Evolutionary conservation across 1,140 invertebrate genomes (phyloP).

Genomic region (Ridgeia piscesae): DNA sequence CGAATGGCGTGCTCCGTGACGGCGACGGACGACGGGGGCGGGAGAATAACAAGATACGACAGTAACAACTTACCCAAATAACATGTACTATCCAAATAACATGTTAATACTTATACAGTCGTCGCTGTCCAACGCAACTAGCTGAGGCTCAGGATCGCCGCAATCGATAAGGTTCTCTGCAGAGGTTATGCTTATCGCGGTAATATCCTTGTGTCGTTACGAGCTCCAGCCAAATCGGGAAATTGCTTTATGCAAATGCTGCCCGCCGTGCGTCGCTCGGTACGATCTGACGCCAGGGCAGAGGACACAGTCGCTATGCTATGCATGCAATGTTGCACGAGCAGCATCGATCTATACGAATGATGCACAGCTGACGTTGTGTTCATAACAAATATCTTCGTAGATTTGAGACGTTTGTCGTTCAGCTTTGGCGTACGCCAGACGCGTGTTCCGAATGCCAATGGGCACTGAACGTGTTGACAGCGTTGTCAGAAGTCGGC

Average conservation of each 20-base stretch:
- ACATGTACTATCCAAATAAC: no score
- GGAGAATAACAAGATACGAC: no score
- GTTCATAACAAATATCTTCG: not conserved
- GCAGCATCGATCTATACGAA: not conserved
- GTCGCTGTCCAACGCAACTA: no score
- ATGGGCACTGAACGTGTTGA: no score
- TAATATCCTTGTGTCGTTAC: not conserved
- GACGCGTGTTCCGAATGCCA: no score
- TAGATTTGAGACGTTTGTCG: not conserved
- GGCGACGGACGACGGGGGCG: no score
- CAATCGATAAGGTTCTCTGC: not conserved
- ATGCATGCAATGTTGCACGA: not conserved
- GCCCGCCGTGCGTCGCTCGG: no score
- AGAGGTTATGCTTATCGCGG: not conserved
- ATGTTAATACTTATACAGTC: no score
- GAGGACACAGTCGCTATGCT: not conserved
- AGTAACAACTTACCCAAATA: no score
- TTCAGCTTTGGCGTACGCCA: not conserved
- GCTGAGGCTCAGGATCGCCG: not conserved
- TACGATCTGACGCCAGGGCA: not conserved
- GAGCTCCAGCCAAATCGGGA: not conserved
- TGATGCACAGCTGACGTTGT: not conserved
- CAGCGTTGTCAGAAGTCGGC: no score
- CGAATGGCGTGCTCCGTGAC: no score
- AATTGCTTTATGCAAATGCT: slow-evolving; percentile 1